Base-by-base conservation (phyloP, 2,888 invertebrate species). In the Orthonevra nobilis region DNA sequence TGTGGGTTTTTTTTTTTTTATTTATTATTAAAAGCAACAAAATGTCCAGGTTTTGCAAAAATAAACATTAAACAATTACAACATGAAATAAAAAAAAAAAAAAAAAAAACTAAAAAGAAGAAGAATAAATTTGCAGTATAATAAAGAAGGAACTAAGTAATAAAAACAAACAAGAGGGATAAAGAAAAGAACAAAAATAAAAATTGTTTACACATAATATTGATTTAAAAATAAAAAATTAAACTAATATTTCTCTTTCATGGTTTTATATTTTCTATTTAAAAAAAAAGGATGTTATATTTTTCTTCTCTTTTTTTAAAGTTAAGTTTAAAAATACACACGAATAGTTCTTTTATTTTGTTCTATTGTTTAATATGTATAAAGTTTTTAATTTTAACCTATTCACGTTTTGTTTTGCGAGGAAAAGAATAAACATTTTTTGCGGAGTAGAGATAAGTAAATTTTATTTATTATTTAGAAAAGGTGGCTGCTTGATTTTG, bases 11-110 rank as follows among this genome's bases (percentile, higher is more conserved):
- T 46, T 34, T 50, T 28, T 14, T 64, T 40, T 38, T 79, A 44
- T 36, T 69, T 54, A 74, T 63, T 50, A 73, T 66, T 61, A 52
- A 70, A 81, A 83, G 82, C 77, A 83, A 81, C 77, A 81, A 82
- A 72, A 74, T 56, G 58, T 75, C 36, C 38, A 63, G 63, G 63
- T 12, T 50, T 79, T 56, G 52, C 32, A 52, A 14, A 44, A 20
- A 44, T 63, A 68, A 68, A 66, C 34, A 10, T 23, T 20, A 26
- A 23, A 72, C 58, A 54, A 12, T 61, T 69, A 70, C 58, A 73
- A 48, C 17, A 14, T 10, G 58, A 61, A 20, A 44, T n/a, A 50
- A 40, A 44, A 42, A 50, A 70, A 46, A 42, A 58, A 30, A 60
- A 68, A 48, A 68, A 68, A 19, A 58, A 50, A 10, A 32, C 32